Evolutionary conservation across 2,113 vertebrate genomes (phyloP), one percentile per base, ranked within the genome.

Genomic region (Castor canadensis): DNA sequence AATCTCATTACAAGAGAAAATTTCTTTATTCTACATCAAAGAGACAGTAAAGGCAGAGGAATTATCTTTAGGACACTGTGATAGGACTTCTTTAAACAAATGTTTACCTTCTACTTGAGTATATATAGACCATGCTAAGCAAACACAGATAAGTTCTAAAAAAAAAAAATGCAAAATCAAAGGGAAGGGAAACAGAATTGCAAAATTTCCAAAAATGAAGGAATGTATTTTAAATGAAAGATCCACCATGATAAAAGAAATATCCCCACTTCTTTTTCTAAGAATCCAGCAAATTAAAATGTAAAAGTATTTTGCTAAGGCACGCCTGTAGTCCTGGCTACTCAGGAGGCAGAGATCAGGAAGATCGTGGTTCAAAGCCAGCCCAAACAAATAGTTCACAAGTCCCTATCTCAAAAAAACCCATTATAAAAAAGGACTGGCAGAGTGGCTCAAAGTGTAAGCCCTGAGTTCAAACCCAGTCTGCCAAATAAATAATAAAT

Each of bases 21-120:
- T 56, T 47, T 96, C 95, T 97, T 97, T 87, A 80, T 95, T 91
- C 64, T 96, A 86, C 8, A 89, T 64, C 87, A 86, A 3, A 91
- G 49, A 35, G 47, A 95, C 86, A 35, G 35, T 58, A 85, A 91
- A 54, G 81, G 80, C 64, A 93, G 30, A 95, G 32, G 49, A 88
- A 90, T 60, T 96, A 87, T 43, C 67, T 91, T 77, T 64, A 94
- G 54, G 58, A 93, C 69, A 94, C 24, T 73, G 32, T 40, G 85
- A 91, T 1, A 93, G 13, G 69, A 77, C 40, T 87, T 91, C 56
- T 71, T 93, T 93, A 62, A 87, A 72, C 54, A 76, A 89, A 90
- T 49, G 76, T 92, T 95, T 87, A 79, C 82, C 85, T 94, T 82
- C 86, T 43, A 93, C n/a, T 64, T 87, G 19, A 73, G 26, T 89